Conservation (phyloP, 2,888 invertebrate genomes). For the Cyaniris semiargus region DNA sequence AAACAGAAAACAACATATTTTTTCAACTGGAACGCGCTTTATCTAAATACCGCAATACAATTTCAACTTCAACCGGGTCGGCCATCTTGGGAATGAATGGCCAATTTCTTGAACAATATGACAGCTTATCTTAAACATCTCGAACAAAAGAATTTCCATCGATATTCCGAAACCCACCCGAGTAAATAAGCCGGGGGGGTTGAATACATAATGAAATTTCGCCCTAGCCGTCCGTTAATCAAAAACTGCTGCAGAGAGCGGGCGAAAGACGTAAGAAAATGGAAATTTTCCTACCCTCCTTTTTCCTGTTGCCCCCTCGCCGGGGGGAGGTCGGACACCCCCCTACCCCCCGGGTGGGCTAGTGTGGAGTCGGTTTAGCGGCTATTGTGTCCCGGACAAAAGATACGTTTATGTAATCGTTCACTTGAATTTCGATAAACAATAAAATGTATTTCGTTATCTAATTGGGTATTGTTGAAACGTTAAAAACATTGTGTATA, state of each 20-base stretch:
- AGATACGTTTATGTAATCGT: background rate
- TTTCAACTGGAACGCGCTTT: background rate
- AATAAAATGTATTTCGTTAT: background rate
- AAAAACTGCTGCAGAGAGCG: conserved; percentile 77
- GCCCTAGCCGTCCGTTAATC: conserved; percentile 77
- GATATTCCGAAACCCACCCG: conserved; percentile 50
- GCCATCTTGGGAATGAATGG: conserved; percentile 21
- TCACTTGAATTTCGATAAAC: background rate
- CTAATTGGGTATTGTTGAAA: background rate
- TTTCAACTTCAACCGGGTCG: background rate
- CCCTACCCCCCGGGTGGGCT: conserved; percentile 51
- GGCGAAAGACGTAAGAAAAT: conserved; percentile 78
- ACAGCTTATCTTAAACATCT: conserved; percentile 39
- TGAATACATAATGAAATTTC: conserved; percentile 79
- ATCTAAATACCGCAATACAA: background rate
- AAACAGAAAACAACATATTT: background rate
- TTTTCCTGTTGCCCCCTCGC: conserved; percentile 74
- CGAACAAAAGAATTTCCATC: conserved; percentile 44
- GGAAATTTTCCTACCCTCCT: conserved; percentile 81
- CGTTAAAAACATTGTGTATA: background rate
- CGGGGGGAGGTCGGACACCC: conserved; percentile 62
- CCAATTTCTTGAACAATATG: conserved; percentile 29
- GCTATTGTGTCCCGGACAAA: conserved; percentile 14
- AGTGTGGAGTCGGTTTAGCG: conserved; percentile 48
- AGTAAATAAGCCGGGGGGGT: conserved; percentile 68